phyloP scores from a whole-genome alignment of 1,140 invertebrate genomes.

The Pseudomyrmex concolor region DNA sequence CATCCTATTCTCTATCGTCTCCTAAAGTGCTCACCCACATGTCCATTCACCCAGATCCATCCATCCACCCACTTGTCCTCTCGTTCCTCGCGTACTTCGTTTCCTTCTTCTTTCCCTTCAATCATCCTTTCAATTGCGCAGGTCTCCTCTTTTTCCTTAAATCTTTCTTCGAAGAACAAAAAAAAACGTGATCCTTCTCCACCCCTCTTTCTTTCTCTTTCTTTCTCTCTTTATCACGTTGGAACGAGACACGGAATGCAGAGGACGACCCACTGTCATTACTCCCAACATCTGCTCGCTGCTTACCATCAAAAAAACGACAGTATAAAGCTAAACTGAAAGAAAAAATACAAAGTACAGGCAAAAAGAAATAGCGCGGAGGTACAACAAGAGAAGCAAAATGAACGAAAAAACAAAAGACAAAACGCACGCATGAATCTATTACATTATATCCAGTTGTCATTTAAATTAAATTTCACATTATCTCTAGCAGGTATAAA shows the following conservation, averaged over 20 bases:
- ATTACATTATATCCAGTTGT: slow-evolving; percentile 80
- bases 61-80: slow-evolving; percentile 72
- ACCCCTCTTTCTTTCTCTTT: slow-evolving; percentile 29
- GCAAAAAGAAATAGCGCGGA: slow-evolving; percentile 57
- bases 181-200: slow-evolving; percentile 35
- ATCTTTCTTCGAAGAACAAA: slow-evolving; percentile 17
- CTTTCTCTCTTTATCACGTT: slow-evolving; percentile 52
- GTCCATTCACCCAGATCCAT: slow-evolving; percentile 74
- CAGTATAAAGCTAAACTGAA: slow-evolving; percentile 36
- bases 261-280: slow-evolving; percentile 64
- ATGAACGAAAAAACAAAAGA: slow-evolving; percentile 64
- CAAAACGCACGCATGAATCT: slow-evolving; percentile 76
- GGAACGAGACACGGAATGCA: slow-evolving; percentile 69
- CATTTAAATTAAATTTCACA: slow-evolving; percentile 83
- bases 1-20: slow-evolving; percentile 84
- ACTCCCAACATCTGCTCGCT: slow-evolving; percentile 70
- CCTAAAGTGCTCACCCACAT: slow-evolving; percentile 79
- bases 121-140: slow-evolving; percentile 59
- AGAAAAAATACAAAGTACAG: slow-evolving; percentile 44
- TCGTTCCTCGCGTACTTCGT: slow-evolving; percentile 68
- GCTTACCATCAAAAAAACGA: slow-evolving; percentile 68
- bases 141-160: slow-evolving; percentile 24
- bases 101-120: slow-evolving; percentile 66
- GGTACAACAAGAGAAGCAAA: slow-evolving; percentile 68
- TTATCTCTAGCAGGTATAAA: slow-evolving; percentile 81